These are phyloP conservation scores for Eupithecia pulchellata DNA, from an alignment of 2,888 invertebrate species.

Conservation along the genomic window DNA sequence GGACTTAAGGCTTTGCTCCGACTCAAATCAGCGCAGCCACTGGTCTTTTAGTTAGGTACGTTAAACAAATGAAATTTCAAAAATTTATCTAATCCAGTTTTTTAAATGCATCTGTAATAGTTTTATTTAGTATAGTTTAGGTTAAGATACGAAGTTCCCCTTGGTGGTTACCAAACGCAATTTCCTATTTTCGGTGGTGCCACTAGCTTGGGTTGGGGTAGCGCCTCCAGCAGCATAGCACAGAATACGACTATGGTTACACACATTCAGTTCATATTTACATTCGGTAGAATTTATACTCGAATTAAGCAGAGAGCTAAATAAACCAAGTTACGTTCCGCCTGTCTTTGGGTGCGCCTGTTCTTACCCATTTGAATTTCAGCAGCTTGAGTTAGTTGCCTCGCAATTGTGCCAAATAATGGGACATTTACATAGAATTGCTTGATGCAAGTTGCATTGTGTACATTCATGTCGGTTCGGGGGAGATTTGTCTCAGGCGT, in stretches of 20 bases:
- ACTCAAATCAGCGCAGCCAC: too few relatives aligned
- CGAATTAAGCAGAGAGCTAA: constrained; percentile 32
- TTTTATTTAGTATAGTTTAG: too few relatives aligned
- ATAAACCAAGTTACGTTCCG: constrained; percentile 35
- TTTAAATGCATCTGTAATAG: too few relatives aligned
- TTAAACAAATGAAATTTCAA: too few relatives aligned
- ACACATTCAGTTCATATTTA: constrained; percentile 23
- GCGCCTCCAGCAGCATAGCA: not conserved
- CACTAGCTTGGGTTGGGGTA: too few relatives aligned
- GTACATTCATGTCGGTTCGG: constrained; percentile 18
- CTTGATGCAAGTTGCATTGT: constrained; percentile 30
- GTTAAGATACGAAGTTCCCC: too few relatives aligned
- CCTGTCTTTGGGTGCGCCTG: constrained; percentile 30
- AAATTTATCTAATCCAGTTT: too few relatives aligned
- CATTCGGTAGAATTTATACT: constrained; percentile 25
- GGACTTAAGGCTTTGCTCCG: too few relatives aligned
- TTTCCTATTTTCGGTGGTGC: too few relatives aligned
- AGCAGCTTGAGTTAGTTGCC: constrained; percentile 35
- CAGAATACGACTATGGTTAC: constrained; percentile 4
- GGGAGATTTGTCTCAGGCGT: constrained; percentile 14
- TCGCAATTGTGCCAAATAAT: constrained; percentile 37
- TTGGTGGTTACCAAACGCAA: too few relatives aligned
- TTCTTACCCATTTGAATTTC: constrained; percentile 37
- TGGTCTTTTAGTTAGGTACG: too few relatives aligned
- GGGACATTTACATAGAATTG: constrained; percentile 36